Base-by-base conservation (phyloP, 2,888 invertebrate genomes). In the Mallateleia sp. region DNA sequence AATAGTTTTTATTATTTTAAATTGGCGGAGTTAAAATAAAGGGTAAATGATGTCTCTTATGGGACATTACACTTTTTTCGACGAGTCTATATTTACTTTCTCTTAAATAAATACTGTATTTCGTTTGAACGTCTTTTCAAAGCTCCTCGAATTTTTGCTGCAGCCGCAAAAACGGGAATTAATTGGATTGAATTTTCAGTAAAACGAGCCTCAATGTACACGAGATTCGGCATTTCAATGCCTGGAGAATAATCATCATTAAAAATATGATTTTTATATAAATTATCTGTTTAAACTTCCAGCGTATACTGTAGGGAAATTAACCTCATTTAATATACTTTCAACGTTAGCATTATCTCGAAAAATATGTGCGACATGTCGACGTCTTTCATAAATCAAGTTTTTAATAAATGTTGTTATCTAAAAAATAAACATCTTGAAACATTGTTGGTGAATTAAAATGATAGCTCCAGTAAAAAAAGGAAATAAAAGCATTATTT, bases 51-150 rank as follows among this genome's bases (percentile, higher is more conserved):
- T 28, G 60, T 56, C 64, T 69, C 77, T 71, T 28, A 47, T 54
- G 62, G 25, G 15, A 25, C 54, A 20, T 75, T 83, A 64, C 58
- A 64, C 50, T 52, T 47, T 45, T 66, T 58, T 25, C 28, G 25
- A 7, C 18, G 64, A 71, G 38, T 64, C 47, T 71, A 71, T 72
- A 72, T 78, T 83, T 78, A 34, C 71, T 56, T 77, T 83, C 56
- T 42, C 83, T 83, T 83, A 72, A 77, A 83, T 77, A 83, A 83
- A 78, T 83, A 83, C 50, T 64, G 78, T 71, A 58, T 78, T 72
- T 78, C 83, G 28, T 83, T 78, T 64, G 62, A 77, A 8, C 52
- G 69, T 62, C 74, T 75, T 69, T 77, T 82, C 32, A 75, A 82
- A 82, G 75, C 32, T 15, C 3, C 20, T 28, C 62, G 34, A 42